These are phyloP conservation scores for Nerophis ophidion DNA, from an alignment of 2,113 vertebrate species.

Conservation along the genomic window DNA sequence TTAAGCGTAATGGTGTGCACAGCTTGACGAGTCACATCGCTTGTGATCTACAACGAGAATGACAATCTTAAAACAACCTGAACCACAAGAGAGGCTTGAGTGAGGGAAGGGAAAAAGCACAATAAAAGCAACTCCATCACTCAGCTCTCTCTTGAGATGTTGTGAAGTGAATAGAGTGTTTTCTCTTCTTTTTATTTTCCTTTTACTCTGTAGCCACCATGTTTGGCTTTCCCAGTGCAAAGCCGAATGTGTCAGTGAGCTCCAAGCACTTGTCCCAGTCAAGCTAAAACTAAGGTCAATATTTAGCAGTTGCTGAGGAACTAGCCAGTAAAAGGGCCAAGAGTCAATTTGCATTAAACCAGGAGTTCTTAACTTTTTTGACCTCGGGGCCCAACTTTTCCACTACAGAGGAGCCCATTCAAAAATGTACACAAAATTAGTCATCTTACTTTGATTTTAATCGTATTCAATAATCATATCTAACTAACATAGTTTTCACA, in stretches of 20 bases:
- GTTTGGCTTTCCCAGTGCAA: constrained; percentile 2
- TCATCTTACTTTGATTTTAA: no score
- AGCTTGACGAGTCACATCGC: constrained; percentile 13
- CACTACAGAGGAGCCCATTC: no score
- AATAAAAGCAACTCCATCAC: constrained; percentile 28
- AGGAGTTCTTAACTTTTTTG: no score
- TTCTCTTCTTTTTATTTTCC: constrained; percentile 5
- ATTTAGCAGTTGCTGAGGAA: not conserved
- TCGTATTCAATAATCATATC: no score
- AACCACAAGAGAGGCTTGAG: constrained; percentile 6
- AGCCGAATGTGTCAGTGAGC: not conserved
- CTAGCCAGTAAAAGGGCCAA: not conserved
- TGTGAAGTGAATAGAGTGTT: constrained; percentile 3
- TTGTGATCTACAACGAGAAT: constrained; percentile 18
- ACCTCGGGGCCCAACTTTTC: no score
- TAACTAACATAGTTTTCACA: no score
- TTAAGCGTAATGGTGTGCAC: not conserved
- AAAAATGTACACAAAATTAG: no score
- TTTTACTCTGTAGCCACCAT: not conserved
- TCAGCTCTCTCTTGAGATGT: constrained; percentile 25
- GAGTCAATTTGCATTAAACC: constrained; percentile 45
- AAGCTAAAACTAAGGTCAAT: constrained; percentile 3
- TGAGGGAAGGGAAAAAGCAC: not conserved
- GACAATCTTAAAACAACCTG: constrained; percentile 23
- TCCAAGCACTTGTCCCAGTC: not conserved